Evolutionary conservation across 2,113 vertebrate species (phyloP).

Genomic region (Macquaria australasica): DNA sequence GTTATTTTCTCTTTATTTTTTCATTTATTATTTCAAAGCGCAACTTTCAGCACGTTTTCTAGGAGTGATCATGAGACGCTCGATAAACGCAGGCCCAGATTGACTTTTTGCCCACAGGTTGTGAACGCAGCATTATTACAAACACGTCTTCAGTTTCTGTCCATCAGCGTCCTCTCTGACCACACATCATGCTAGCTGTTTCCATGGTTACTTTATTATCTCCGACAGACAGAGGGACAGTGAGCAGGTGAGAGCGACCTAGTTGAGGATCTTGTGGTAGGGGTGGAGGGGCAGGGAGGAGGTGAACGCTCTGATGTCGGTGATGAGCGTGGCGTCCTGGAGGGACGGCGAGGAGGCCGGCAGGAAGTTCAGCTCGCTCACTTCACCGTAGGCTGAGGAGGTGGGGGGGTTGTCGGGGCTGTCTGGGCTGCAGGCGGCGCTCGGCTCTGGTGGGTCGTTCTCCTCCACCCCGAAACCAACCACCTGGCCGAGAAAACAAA

Average conservation of each 20-base stretch:
- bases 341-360: constrained; percentile 83
- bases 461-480: constrained; percentile 93
- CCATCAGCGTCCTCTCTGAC: not conserved
- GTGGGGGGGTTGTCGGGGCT: constrained; percentile 53
- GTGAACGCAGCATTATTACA: constrained; percentile 45
- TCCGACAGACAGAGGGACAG: not conserved
- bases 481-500: constrained; percentile 82
- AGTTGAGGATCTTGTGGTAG: constrained; percentile 95
- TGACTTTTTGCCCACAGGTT: constrained; percentile 1
- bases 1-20: not conserved
- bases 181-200: not conserved
- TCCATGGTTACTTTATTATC: constrained; percentile 13
- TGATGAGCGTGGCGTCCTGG: constrained; percentile 82
- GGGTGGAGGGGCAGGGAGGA: constrained; percentile 91
- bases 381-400: constrained; percentile 87
- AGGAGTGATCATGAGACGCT: not conserved
- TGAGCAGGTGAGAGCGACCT: constrained; percentile 45
- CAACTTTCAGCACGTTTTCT: not conserved
- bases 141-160: not conserved
- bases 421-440: not conserved
- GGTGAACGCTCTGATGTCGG: constrained; percentile 92
- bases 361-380: constrained; percentile 89
- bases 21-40: not conserved
- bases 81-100: not conserved
- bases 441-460: constrained; percentile 74